Conservation (phyloP, 2,113 vertebrate species). For the Oceanites oceanicus region DNA sequence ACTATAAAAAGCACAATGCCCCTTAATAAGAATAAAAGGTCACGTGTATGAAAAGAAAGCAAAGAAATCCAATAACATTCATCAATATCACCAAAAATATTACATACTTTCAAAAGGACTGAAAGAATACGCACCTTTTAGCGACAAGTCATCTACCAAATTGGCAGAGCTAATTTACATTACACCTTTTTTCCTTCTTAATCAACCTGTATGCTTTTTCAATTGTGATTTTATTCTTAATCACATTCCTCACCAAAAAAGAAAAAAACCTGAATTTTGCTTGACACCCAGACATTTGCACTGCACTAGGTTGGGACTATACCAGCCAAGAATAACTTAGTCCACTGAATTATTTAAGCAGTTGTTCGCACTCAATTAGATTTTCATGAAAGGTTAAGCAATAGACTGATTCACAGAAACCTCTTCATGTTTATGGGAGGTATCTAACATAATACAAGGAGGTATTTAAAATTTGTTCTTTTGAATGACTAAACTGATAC, state of each 20-base stretch:
- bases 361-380: constrained; percentile 54
- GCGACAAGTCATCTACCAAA: not conserved
- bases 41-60: not conserved
- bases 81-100: not conserved
- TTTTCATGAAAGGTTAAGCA: constrained; percentile 59
- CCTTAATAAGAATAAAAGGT: not conserved
- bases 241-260: not conserved
- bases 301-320: not conserved
- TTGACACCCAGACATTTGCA: constrained; percentile 25
- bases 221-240: not conserved
- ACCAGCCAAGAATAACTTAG: constrained; percentile 34
- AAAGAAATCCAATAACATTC: not conserved
- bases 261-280: not conserved
- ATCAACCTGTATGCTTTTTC: not conserved
- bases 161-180: not conserved
- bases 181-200: not conserved
- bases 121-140: not conserved
- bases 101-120: not conserved
- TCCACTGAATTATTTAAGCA: constrained; percentile 62
- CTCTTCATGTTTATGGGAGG: not conserved
- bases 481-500: not conserved
- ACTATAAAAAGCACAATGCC: not conserved
- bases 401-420: constrained; percentile 16
- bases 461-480: not conserved
- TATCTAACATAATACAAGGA: not conserved